Conservation (phyloP, 2,113 vertebrate species). For the Ceyx cyanopectus region DNA sequence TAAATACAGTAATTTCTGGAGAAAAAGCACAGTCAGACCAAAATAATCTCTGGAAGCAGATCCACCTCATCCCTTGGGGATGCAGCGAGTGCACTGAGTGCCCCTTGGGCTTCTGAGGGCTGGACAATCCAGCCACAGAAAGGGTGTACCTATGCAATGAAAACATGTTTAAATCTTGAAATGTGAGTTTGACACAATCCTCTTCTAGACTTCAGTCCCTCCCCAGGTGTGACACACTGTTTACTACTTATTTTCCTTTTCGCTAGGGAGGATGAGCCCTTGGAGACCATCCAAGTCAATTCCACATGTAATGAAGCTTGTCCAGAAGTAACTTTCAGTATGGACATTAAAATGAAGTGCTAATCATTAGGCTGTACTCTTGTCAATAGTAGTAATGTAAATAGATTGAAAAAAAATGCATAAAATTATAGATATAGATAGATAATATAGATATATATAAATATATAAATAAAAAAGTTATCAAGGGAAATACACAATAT, state of each 20-base stretch:
- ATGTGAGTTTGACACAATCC: background rate
- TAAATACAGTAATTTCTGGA: too few species aligned
- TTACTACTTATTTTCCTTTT: background rate
- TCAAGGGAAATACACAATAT: background rate
- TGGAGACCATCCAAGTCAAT: background rate
- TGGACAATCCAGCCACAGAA: background rate
- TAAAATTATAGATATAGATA: too few species aligned
- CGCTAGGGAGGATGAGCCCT: background rate
- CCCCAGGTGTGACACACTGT: background rate
- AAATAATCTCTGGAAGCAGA: background rate
- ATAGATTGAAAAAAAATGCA: background rate
- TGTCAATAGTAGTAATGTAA: background rate
- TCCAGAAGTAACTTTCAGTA: background rate
- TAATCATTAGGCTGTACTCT: background rate
- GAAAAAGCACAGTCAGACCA: too few species aligned
- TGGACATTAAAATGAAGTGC: background rate
- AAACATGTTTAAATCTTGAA: background rate
- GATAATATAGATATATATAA: too few species aligned
- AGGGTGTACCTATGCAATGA: fast-evolving
- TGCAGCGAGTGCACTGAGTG: fast-evolving
- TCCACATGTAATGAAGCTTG: background rate
- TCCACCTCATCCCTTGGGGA: background rate
- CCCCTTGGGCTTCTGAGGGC: background rate
- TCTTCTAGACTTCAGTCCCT: background rate
- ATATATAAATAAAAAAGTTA: too few species aligned